Evolutionary conservation across 2,888 invertebrate genomes (phyloP), one percentile per base, ranked within the genome.

Genomic region (Brachyptera putata): DNA sequence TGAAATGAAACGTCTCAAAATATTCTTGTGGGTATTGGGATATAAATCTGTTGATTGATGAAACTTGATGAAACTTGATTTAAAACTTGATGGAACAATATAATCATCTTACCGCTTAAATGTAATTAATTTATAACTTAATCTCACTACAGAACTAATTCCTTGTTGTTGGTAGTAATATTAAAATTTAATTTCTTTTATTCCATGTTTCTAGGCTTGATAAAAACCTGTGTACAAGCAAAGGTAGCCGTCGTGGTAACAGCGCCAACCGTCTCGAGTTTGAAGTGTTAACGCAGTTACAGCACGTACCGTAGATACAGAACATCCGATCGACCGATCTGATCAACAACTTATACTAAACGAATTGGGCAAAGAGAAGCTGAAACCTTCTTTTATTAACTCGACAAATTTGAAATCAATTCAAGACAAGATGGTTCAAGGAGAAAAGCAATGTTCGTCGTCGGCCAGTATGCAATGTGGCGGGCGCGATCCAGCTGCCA

Each of bases 181-280:
- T 30, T 30, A 30, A n/a, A n/a, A 11, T 30, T 11, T 30, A 7
- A 30, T 7, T 30, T 30, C 11, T 30, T 30, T 30, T 11, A 30
- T 30, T 30, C 30, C 62, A 41, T 65, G 49, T 61, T 78, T 80
- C 21, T 77, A 91, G 91, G 77, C 84, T 91, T 75, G 86, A 86
- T 66, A 90, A 91, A 79, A 88, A 91, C 77, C 81, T 91, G 69
- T 81, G 83, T 71, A 88, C 89, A 63, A 84, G 86, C 69, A 88
- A 91, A 81, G 88, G 91, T 68, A 91, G 91, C 70, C 84, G 91
- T 70, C 84, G 86, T 67, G 91, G 89, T 68, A 91, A 91, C 79
- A 84, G 89, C 75, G 91, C 87, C 67, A 92, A 92, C 79, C 83
- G 85, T 62, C 77, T 91, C 76, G 91, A 92, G 81, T 84, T 90